Evolutionary conservation across 2,888 invertebrate species (phyloP).

Genomic region (Lymantria monacha): DNA sequence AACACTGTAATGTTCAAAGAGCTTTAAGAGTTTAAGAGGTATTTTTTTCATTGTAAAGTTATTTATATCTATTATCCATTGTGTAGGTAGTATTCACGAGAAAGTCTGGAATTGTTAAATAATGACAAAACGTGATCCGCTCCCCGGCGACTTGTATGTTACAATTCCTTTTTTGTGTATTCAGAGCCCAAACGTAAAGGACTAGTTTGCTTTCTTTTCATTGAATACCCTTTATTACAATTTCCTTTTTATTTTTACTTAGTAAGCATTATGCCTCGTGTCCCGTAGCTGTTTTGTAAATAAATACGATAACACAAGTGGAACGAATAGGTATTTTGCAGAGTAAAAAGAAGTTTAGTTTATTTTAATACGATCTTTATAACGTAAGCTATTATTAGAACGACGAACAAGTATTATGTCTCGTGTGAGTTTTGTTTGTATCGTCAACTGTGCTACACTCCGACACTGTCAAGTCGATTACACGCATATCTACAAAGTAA

Average conservation of each 20-base stretch:
- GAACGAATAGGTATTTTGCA: slow-evolving; percentile 6
- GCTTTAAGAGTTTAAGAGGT: no score
- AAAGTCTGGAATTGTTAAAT: slow-evolving; percentile 20
- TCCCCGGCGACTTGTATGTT: slow-evolving; percentile 25
- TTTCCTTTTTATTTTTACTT: slow-evolving; percentile 21
- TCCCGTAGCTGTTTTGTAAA: slow-evolving; percentile 5
- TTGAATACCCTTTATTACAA: slow-evolving; percentile 35
- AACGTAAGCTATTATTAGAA: slow-evolving; percentile 18
- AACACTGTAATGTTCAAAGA: slow-evolving; percentile 31
- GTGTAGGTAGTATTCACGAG: slow-evolving; percentile 3
- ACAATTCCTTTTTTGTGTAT: slow-evolving; percentile 44
- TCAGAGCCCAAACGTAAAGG: slow-evolving; percentile 32
- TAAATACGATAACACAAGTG: slow-evolving; percentile 3
- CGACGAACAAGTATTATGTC: slow-evolving; percentile 23
- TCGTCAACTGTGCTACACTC: slow-evolving; percentile 27
- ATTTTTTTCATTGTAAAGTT: no score
- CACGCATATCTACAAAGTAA: not conserved
- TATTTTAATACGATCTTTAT: slow-evolving; percentile 9
- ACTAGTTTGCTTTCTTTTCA: slow-evolving; percentile 37
- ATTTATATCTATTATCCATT: not conserved
- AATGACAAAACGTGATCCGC: slow-evolving; percentile 38
- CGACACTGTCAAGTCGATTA: slow-evolving; percentile 6
- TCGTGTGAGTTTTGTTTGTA: slow-evolving; percentile 31
- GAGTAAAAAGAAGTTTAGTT: not conserved
- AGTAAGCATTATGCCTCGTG: slow-evolving; percentile 8